Evolutionary conservation across 2,888 invertebrate genomes (phyloP), one percentile per base, ranked within the genome.

Genomic region (Catocala sponsa): DNA sequence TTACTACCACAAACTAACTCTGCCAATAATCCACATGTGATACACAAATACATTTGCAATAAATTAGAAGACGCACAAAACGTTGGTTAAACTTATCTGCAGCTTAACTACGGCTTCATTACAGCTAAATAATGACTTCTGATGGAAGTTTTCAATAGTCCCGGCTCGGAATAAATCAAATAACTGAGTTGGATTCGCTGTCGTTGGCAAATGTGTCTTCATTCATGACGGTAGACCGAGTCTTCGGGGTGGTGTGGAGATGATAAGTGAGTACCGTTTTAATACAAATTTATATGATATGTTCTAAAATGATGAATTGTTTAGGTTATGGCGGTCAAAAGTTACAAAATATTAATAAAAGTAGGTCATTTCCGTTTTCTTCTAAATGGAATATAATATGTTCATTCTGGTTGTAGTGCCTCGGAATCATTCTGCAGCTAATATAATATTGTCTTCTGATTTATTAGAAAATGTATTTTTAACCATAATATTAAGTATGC

Each of bases 171-270:
- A 91, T 91, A 92, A 91, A 92, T 92, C 92, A 91, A 92, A 93
- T 92, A 91, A 89, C 87, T 88, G 84, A 74, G 76, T 82, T 83
- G 87, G 85, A 86, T 89, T 83, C 85, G 83, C 89, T 88, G 91
- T 91, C 89, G 89, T 85, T 91, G 91, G 92, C 91, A 92, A 93
- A 92, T 92, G 93, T 90, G 90, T 91, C 92, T 93, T 91, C 92
- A 93, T 93, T 93, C 94, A 93, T 92, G 91, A 87, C 85, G 84
- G 83, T 79, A 80, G 81, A 79, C 74, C 67, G 73, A 70, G 61
- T 81, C 70, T 86, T 81, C 82, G 62, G 64, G 70, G 74, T 84
- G 70, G 79, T 64, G 70, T 91, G 72, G 91, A 92, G 91, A 79
- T 72, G 82, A 63, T 65, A 59, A 63, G 10, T 44, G 12, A 47